Percentiles rank a stretch among this genome's conserved stretches.
phyloP scores from a whole-genome alignment of 2,888 invertebrate species.

The Lacanobia oleracea region DNA sequence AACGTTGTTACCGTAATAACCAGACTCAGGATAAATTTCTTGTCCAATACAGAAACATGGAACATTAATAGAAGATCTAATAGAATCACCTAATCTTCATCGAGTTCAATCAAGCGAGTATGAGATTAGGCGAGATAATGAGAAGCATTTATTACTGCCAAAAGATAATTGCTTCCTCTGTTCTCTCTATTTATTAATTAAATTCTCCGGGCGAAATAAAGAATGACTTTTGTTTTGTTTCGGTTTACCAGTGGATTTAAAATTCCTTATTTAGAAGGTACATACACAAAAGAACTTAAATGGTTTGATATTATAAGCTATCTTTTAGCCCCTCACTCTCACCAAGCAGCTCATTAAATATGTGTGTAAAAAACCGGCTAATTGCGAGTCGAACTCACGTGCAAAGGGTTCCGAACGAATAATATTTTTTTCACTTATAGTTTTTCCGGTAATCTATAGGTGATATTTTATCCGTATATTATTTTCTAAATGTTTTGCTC shows the following conservation, averaged over 20 bases:
- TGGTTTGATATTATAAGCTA: too few species aligned
- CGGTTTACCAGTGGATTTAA: background rate
- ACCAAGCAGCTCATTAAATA: too few species aligned
- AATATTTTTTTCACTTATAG: too few species aligned
- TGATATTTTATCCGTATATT: too few species aligned
- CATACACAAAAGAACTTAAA: too few species aligned
- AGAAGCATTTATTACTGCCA: slow-evolving; percentile 31
- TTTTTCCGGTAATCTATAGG: too few species aligned
- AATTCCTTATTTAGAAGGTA: background rate
- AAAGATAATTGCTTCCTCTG: slow-evolving; percentile 35
- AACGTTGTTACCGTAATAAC: background rate
- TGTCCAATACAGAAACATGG: background rate
- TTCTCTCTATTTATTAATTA: slow-evolving; percentile 32
- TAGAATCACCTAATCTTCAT: slow-evolving; percentile 24
- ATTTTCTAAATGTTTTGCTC: too few species aligned
- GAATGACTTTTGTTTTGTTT: slow-evolving; percentile 21
- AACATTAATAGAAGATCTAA: slow-evolving; percentile 4
- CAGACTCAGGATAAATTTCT: background rate
- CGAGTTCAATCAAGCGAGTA: slow-evolving; percentile 21
- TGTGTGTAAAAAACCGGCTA: too few species aligned
- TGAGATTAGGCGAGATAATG: slow-evolving; percentile 40
- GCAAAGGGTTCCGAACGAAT: too few species aligned
- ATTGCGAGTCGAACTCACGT: too few species aligned
- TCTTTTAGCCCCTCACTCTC: too few species aligned
- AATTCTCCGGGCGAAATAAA: slow-evolving; percentile 17